Evolutionary conservation across 2,113 vertebrate genomes (phyloP).

Genomic region (Alaudala cheleensis): DNA sequence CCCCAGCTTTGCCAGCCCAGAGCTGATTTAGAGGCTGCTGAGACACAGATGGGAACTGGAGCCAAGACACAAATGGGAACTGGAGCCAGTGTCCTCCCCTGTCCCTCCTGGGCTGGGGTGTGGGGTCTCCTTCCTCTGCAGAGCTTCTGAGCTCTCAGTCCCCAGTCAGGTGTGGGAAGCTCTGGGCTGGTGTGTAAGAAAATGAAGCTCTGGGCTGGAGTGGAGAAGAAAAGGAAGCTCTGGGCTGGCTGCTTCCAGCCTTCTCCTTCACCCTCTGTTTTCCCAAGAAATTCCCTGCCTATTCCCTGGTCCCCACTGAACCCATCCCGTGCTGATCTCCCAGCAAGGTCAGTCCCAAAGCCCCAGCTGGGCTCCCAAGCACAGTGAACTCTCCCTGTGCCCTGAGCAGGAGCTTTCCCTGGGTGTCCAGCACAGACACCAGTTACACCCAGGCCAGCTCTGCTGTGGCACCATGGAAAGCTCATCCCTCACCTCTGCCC

Average conservation of each 20-base stretch:
- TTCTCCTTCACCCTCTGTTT: neutral
- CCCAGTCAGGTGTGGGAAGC: neutral
- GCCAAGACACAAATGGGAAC: neutral
- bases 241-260: neutral
- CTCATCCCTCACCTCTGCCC: neutral
- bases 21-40: neutral
- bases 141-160: neutral
- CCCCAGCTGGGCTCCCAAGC: neutral
- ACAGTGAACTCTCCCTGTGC: neutral
- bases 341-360: neutral
- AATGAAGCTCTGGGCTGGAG: neutral
- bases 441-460: neutral
- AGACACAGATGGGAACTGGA: neutral
- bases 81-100: neutral
- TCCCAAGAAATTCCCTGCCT: neutral
- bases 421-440: fast-evolving
- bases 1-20: neutral
- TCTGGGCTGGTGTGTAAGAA: neutral
- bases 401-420: neutral
- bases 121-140: neutral
- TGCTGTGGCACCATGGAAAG: neutral
- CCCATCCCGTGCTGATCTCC: neutral
- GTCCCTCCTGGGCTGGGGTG: neutral
- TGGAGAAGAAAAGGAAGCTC: too few species aligned
- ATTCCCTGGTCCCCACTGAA: neutral